Evolutionary conservation across 2,888 invertebrate species (phyloP), one percentile per base, ranked within the genome.

Genomic region (Philaethria dido): DNA sequence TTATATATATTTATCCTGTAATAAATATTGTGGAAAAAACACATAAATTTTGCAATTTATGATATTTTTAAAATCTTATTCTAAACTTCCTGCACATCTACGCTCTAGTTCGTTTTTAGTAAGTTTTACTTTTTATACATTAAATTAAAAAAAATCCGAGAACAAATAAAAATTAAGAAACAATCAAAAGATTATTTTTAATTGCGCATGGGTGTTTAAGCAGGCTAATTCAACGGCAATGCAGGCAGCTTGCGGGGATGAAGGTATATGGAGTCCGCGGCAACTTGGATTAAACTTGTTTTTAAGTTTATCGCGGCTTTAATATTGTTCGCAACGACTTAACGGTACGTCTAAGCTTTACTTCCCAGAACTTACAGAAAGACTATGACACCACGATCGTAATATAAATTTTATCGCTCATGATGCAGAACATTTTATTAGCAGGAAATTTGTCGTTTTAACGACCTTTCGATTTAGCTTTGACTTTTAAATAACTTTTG

Each of bases 291-390:
- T 90, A 85, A 89, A 89, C 86, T 89, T 88, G 89, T 90, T 90
- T 89, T 89, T 89, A 89, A 90, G 88, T 89, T 91, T 88, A 90
- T 87, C 86, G 85, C 82, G 78, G 88, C 86, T 89, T 87, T 90
- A 89, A 89, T 89, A 89, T 90, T 89, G 90, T 90, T 90, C 86
- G 80, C 82, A 77, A 80, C 79, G 82, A 87, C 87, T 89, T 89
- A 85, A 87, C 83, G 83, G 81, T 80, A 81, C 81, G 80, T 85
- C 85, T 86, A 87, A 86, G 87, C 81, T 82, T 71, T 76, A 77
- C 78, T 79, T 73, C 77, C 75, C 75, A 74, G 73, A 80, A 83
- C 80, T 84, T 77, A 72, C 76, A 74, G 77, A 73, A 77, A 78
- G 77, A 78, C 73, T 65, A 67, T 64, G 65, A 59, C 64, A 61